These are phyloP conservation scores for Jacana jacana DNA, from an alignment of 2,113 vertebrate genomes.

Conservation along the genomic window DNA sequence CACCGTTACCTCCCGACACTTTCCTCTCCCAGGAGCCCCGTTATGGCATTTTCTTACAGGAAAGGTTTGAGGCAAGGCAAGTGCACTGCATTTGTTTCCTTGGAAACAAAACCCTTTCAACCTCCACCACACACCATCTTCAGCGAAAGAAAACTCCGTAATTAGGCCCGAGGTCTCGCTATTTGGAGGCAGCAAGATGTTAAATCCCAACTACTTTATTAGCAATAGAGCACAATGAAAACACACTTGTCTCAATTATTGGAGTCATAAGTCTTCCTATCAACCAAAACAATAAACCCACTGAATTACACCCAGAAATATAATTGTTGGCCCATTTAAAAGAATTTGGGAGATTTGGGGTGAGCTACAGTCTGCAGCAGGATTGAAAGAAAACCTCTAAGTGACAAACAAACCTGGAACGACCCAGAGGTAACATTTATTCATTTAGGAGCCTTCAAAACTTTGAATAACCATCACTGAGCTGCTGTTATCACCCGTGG, in stretches of 20 bases:
- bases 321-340: neutral
- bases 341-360: neutral
- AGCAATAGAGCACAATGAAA: conserved; percentile 16
- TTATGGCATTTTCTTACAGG: conserved; percentile 63
- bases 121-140: conserved; percentile 55
- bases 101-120: conserved; percentile 81
- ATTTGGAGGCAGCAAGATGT: conserved; percentile 67
- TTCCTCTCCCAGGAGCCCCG: conserved; percentile 28
- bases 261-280: conserved; percentile 5
- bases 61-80: conserved; percentile 47
- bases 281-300: conserved; percentile 17
- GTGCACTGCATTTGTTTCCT: conserved; percentile 75
- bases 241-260: neutral
- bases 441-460: neutral
- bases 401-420: neutral
- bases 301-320: neutral
- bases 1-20: neutral
- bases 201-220: conserved; percentile 42
- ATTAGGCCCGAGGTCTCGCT: conserved; percentile 62
- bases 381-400: neutral
- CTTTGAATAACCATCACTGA: neutral
- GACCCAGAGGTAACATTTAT: neutral
- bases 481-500: neutral
- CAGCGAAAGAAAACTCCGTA: conserved; percentile 58
- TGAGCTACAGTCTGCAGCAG: neutral